Base-by-base conservation (phyloP, 2,113 vertebrate species). In the Prochilodus magdalenae region DNA sequence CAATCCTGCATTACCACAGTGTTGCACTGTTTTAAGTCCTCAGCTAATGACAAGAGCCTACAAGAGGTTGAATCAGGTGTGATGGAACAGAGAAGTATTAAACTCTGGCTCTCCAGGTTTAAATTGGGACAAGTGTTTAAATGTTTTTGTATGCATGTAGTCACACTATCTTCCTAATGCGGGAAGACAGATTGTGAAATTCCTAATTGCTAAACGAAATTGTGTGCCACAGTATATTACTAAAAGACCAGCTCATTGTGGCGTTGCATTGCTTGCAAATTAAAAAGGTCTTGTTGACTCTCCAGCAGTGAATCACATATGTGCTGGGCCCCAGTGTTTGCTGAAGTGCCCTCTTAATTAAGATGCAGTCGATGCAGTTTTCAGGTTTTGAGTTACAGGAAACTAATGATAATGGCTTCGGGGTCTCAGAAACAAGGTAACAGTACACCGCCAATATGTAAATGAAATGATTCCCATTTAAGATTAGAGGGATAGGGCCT, bases 311-410 rank as follows among this genome's bases (percentile, higher is more conserved):
- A 72, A 63, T 80, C 24, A 24, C 59, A 29, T 14, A 63, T 26
- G n/a, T 6, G 72, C 24, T 18, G 27, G 36, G 24, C 18, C 59
- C 33, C 63, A 44, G 75, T 30, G 11, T 73, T 33, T 29, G 57
- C 20, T 33, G 14, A 44, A 77, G 55, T 73, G 70, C 70, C 79
- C 22, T 80, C 63, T 81, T 85, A 78, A 85, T 81, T 81, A 77
- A 69, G 69, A 81, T 67, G 16, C 53, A 78, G 55, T 82, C 70
- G 66, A 65, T 74, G 40, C 69, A 3, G 40, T 74, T 20, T 27
- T 78, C 27, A 60, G 69, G 83, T 78, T 82, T 82, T 78, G 36
- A 24, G 51, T 85, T 77, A 73, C 79, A 69, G 69, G 49, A 78
- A 26, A 63, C 73, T 49, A 77, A 67, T 77, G 78, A 18, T 77